A percentile compares a stretch with the other conserved stretches of the same genome.
phyloP scores from a whole-genome alignment of 2,113 vertebrate species.

The Alligator sinensis region DNA sequence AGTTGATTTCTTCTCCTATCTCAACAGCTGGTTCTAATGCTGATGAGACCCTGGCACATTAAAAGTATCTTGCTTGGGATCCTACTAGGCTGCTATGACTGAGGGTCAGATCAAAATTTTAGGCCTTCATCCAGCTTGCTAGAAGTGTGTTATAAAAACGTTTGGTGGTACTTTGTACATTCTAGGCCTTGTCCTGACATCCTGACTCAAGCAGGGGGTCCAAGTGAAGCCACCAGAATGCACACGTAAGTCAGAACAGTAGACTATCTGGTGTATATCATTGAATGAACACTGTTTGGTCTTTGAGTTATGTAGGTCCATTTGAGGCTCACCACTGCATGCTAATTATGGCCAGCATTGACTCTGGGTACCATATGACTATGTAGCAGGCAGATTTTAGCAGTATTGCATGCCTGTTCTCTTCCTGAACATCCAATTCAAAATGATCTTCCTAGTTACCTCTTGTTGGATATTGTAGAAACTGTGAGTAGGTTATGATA shows the following conservation, averaged over 20 bases:
- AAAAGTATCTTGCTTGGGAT: rapidly evolving
- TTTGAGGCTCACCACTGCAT: not conserved
- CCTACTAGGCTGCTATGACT: not conserved
- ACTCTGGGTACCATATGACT: not conserved
- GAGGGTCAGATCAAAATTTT: not conserved
- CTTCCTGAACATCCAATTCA: not conserved
- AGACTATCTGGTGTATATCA: not conserved
- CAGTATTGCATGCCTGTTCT: not conserved
- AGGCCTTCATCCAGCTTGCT: not conserved
- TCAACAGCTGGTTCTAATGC: not conserved
- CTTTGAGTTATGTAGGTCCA: not conserved
- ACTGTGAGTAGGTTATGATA: constrained; percentile 16
- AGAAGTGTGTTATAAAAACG: too few relatives aligned
- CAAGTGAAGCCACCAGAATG: not conserved
- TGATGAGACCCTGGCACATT: not conserved
- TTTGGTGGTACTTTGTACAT: not conserved
- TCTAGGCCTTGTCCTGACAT: not conserved
- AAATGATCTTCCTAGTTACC: rapidly evolving
- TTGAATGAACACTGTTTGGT: not conserved
- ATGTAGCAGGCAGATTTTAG: not conserved
- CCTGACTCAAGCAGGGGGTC: not conserved
- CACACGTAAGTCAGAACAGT: not conserved
- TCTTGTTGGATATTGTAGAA: not conserved
- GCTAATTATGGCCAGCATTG: rapidly evolving
- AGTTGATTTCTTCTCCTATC: not conserved